Percentiles rank a stretch among this genome's conserved stretches.
Conservation (phyloP, 2,888 invertebrate genomes). For the Neuroscelio doddi region DNA sequence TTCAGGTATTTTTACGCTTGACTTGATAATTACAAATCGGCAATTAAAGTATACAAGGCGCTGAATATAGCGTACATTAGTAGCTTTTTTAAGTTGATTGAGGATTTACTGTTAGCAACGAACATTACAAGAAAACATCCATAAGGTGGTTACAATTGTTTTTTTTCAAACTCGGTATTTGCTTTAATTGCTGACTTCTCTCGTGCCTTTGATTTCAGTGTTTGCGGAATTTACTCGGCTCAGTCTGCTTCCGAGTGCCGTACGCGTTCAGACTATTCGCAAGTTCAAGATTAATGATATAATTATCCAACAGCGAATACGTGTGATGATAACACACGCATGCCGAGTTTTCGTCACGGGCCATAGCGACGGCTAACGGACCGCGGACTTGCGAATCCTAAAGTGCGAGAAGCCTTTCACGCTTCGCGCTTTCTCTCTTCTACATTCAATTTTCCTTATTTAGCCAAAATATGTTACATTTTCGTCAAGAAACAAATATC, state of each 20-base stretch:
- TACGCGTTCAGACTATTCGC: conserved; percentile 35
- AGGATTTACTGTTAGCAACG: too few species aligned
- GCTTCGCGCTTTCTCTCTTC: conserved; percentile 43
- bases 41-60: too few species aligned
- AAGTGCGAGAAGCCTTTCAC: conserved; percentile 49
- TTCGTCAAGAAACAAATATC: too few species aligned
- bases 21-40: too few species aligned
- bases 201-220: conserved; percentile 38
- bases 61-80: too few species aligned
- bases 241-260: conserved; percentile 46
- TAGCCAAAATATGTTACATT: too few species aligned
- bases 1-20: too few species aligned
- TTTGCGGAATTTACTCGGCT: conserved; percentile 26
- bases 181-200: conserved; percentile 4
- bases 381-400: conserved; percentile 40
- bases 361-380: conserved; percentile 62
- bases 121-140: too few species aligned
- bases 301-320: conserved; percentile 49
- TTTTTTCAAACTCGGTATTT: too few species aligned
- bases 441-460: too few species aligned
- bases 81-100: too few species aligned
- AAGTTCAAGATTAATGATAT: conserved; percentile 51
- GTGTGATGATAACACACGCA: conserved; percentile 50
- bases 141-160: too few species aligned
- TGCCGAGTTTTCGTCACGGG: conserved; percentile 59